These are phyloP conservation scores for Drosophila eohydei DNA, from an alignment of 2,888 invertebrate genomes.

Conservation along the genomic window DNA sequence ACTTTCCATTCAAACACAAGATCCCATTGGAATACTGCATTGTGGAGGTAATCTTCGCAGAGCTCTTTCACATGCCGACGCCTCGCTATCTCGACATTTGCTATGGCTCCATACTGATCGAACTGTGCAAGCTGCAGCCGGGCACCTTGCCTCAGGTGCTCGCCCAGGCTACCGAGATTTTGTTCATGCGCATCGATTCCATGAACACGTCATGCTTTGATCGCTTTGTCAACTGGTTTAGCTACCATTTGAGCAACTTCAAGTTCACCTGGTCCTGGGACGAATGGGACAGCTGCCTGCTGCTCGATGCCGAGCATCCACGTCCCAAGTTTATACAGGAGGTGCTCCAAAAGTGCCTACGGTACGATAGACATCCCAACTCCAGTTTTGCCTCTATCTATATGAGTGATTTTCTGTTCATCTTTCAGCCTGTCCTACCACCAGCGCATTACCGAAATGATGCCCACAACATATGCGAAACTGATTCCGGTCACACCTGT, in stretches of 20 bases:
- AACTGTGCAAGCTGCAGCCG: slow-evolving; percentile 98
- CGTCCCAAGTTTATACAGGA: slow-evolving; percentile 97
- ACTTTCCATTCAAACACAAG: slow-evolving; percentile 96
- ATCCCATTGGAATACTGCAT: slow-evolving; percentile 99
- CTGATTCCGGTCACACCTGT: slow-evolving; percentile 94
- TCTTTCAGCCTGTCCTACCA: slow-evolving; percentile 93
- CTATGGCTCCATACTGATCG: slow-evolving; percentile 97
- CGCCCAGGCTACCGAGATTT: slow-evolving; percentile 98
- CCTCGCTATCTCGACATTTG: slow-evolving; percentile 95
- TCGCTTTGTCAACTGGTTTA: slow-evolving; percentile 98
- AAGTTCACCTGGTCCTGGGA: slow-evolving; percentile 99
- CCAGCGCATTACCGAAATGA: slow-evolving; percentile 95
- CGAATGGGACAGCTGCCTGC: slow-evolving; percentile 95
- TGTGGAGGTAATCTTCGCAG: slow-evolving; percentile 98
- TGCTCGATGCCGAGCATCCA: slow-evolving; percentile 94
- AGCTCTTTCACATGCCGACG: slow-evolving; percentile 96
- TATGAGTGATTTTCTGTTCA: too few relatives aligned
- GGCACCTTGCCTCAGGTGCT: slow-evolving; percentile 98
- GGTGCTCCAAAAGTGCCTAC: slow-evolving; percentile 94
- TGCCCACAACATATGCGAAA: slow-evolving; percentile 93
- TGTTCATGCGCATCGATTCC: slow-evolving; percentile 97
- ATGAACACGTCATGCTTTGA: slow-evolving; percentile 99
- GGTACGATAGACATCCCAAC: slow-evolving; percentile 86
- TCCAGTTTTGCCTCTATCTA: neutral
- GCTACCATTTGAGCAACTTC: slow-evolving; percentile 99